phyloP scores from a whole-genome alignment of 2,888 invertebrate species.

The Galerucella calmariensis region DNA sequence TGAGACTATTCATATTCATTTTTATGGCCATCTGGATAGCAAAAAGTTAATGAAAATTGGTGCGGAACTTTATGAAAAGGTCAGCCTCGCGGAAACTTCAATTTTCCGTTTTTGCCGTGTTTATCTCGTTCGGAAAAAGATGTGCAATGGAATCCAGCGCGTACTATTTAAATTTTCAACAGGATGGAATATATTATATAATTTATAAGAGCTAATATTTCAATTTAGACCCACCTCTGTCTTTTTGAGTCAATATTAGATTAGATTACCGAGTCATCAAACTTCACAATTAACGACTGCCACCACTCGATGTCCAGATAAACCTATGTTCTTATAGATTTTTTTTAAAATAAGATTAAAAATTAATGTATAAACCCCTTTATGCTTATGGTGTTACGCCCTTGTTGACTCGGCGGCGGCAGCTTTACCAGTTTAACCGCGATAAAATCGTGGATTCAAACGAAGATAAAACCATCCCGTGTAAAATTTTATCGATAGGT shows the following conservation, averaged over 20 bases:
- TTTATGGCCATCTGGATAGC: conserved; percentile 26
- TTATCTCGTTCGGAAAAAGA: conserved; percentile 19
- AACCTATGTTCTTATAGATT: too few relatives aligned
- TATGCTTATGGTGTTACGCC: neutral
- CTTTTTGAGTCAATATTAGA: too few relatives aligned
- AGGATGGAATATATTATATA: neutral
- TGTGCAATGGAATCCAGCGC: neutral
- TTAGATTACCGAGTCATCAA: too few relatives aligned
- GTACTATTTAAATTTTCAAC: neutral
- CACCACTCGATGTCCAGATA: too few relatives aligned
- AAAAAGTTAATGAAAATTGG: conserved; percentile 42
- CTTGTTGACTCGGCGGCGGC: neutral
- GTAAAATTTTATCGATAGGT: conserved; percentile 32
- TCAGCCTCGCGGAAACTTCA: conserved; percentile 41
- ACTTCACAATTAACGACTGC: too few relatives aligned
- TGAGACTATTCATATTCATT: conserved; percentile 30
- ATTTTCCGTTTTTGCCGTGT: conserved; percentile 27
- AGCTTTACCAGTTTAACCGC: conserved; percentile 4
- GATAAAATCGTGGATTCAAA: conserved; percentile 12
- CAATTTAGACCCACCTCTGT: too few relatives aligned
- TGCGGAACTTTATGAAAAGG: conserved; percentile 41
- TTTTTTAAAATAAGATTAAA: neutral
- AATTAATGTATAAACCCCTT: neutral
- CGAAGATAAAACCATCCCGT: conserved; percentile 26
- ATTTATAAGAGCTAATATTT: too few relatives aligned